A percentile compares a stretch with the other conserved stretches of the same genome.
Conservation (phyloP, 2,113 vertebrate genomes). For the Carassius gibelio region DNA sequence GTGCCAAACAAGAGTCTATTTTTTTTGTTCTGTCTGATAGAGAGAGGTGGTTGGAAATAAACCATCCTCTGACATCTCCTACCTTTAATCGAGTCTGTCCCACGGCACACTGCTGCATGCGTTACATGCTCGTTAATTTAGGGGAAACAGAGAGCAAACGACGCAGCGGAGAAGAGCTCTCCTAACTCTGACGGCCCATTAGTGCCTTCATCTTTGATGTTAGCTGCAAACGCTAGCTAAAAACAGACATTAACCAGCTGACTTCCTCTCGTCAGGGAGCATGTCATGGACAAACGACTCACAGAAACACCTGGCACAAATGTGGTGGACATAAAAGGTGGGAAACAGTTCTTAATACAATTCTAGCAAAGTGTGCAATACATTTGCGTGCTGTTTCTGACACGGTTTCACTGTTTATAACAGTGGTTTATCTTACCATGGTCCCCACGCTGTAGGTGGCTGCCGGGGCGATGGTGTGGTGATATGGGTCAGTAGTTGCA, state of each 20-base stretch:
- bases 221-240: slow-evolving; percentile 81
- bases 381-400: background rate
- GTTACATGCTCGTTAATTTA: slow-evolving; percentile 62
- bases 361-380: background rate
- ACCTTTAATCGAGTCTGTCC: slow-evolving; percentile 60
- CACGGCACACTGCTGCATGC: slow-evolving; percentile 60
- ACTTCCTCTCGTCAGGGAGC: slow-evolving; percentile 47
- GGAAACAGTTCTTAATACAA: background rate
- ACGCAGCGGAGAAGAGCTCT: slow-evolving; percentile 29
- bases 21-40: slow-evolving; percentile 27
- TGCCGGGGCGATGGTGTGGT: slow-evolving; percentile 86
- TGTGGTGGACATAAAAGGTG: slow-evolving; percentile 5
- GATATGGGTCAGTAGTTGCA: slow-evolving; percentile 88
- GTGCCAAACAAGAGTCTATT: slow-evolving; percentile 63
- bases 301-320: slow-evolving; percentile 24
- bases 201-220: slow-evolving; percentile 91
- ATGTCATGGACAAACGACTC: background rate
- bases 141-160: slow-evolving; percentile 41
- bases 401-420: slow-evolving; percentile 5
- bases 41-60: background rate
- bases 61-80: slow-evolving; percentile 5
- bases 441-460: slow-evolving; percentile 92
- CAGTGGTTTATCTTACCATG: slow-evolving; percentile 81
- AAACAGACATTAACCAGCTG: slow-evolving; percentile 70
- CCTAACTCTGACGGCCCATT: slow-evolving; percentile 57